Percentiles rank a stretch among this genome's conserved stretches.
phyloP scores from a whole-genome alignment of 92 coral and sea anemone genomes.

The Desmophyllum pertusum region DNA sequence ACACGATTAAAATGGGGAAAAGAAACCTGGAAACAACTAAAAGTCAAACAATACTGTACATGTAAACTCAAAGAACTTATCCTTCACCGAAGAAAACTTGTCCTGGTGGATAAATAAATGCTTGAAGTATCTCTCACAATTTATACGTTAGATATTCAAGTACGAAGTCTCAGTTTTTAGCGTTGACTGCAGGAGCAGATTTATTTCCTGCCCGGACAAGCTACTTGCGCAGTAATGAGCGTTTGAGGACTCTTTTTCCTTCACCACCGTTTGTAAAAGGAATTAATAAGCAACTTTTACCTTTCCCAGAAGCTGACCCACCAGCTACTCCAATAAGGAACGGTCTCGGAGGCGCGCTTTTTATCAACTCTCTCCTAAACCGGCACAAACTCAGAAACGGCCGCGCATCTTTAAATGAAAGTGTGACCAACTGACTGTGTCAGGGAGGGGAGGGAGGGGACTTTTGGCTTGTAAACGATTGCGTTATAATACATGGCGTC shows the following conservation, averaged over 20 bases:
- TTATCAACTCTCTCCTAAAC: conserved; percentile 40
- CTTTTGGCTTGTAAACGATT: not conserved
- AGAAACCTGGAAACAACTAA: not conserved
- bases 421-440: not conserved
- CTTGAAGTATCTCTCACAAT: not conserved
- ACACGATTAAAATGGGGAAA: not conserved
- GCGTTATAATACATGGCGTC: no score
- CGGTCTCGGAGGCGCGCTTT: conserved; percentile 70
- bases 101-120: not conserved
- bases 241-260: not conserved
- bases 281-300: conserved; percentile 35
- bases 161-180: not conserved
- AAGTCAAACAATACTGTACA: no score
- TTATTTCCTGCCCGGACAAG: no score
- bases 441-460: conserved; percentile 14
- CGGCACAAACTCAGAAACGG: conserved; percentile 35
- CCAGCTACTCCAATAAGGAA: conserved; percentile 98
- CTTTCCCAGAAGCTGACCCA: conserved; percentile 99
- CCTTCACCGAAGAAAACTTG: not conserved
- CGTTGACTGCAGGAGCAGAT: conserved; percentile 5
- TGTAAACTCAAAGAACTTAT: not conserved
- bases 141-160: not conserved
- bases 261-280: not conserved
- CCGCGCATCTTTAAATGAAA: conserved; percentile 63
- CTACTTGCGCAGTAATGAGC: not conserved